Evolutionary conservation across 1,140 invertebrate species (phyloP).

Genomic region (Pseudomyrmex pallidus): DNA sequence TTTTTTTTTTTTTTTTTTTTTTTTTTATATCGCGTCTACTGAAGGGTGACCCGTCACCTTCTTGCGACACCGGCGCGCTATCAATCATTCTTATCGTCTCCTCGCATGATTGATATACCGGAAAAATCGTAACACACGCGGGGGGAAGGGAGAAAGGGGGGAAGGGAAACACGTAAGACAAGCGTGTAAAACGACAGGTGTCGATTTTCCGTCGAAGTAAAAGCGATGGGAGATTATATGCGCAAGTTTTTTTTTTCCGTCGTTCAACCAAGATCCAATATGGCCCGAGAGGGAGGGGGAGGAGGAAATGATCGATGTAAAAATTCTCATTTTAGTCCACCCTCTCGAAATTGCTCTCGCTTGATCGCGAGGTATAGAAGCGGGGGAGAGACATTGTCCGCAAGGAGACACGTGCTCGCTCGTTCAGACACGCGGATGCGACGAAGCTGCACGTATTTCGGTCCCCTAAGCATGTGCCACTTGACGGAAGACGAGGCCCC

Average conservation of each 20-base stretch:
- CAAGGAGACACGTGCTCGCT: constrained; percentile 16
- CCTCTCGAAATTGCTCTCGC: not conserved
- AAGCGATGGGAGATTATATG: not conserved
- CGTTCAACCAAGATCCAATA: not conserved
- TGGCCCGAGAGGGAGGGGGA: no score
- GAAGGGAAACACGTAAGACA: not conserved
- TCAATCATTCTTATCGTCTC: constrained; percentile 51
- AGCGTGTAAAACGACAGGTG: constrained; percentile 36
- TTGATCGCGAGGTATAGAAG: not conserved
- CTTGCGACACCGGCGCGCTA: constrained; percentile 23
- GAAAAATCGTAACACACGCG: constrained; percentile 31
- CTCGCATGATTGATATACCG: constrained; percentile 41
- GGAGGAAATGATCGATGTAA: not conserved
- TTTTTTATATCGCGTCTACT: constrained; percentile 39
- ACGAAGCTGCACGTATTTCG: constrained; percentile 50
- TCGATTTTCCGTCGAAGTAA: not conserved
- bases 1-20: not conserved
- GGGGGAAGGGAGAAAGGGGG: no score
- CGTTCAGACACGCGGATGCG: constrained; percentile 26
- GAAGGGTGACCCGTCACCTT: constrained; percentile 15
- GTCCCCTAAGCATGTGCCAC: constrained; percentile 24
- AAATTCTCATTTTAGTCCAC: not conserved
- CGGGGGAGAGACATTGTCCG: not conserved
- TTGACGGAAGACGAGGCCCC: not conserved
- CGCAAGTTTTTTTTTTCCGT: not conserved